Evolutionary conservation across 2,888 invertebrate genomes (phyloP).

Genomic region (Leucania comma): DNA sequence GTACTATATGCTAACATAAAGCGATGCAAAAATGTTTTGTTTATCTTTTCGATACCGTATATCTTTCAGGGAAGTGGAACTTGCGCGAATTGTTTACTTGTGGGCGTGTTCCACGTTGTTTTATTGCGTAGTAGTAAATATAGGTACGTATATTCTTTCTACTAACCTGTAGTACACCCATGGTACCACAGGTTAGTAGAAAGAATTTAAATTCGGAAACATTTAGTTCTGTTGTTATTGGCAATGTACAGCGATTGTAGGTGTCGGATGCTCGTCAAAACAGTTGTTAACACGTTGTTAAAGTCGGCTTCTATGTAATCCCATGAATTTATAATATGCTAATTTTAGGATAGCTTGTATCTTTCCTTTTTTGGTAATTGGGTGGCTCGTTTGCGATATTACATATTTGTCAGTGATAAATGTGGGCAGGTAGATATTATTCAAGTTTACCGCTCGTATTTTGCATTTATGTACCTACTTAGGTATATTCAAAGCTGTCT

Average conservation of each 20-base stretch:
- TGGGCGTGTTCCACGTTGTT: conserved; percentile 38
- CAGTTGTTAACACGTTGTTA: conserved; percentile 21
- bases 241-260: conserved; percentile 35
- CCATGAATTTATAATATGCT: not conserved
- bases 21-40: conserved; percentile 49
- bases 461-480: too few relatives aligned
- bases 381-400: too few relatives aligned
- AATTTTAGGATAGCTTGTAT: conserved; percentile 14
- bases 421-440: not conserved
- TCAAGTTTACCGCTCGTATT: too few relatives aligned
- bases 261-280: conserved; percentile 41
- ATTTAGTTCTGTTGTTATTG: conserved; percentile 49
- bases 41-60: conserved; percentile 51
- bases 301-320: conserved; percentile 21
- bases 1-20: conserved; percentile 30
- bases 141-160: too few relatives aligned
- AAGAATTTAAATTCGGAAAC: conserved; percentile 19
- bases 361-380: not conserved
- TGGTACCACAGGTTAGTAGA: not conserved
- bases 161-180: too few relatives aligned
- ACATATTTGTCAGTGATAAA: too few relatives aligned
- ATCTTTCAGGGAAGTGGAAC: conserved; percentile 54
- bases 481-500: not conserved
- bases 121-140: conserved; percentile 35
- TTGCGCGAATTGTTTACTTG: conserved; percentile 23